Evolutionary conservation across 1,140 invertebrate genomes (phyloP), one percentile per base, ranked within the genome.

Genomic region (Holotrichia oblita): DNA sequence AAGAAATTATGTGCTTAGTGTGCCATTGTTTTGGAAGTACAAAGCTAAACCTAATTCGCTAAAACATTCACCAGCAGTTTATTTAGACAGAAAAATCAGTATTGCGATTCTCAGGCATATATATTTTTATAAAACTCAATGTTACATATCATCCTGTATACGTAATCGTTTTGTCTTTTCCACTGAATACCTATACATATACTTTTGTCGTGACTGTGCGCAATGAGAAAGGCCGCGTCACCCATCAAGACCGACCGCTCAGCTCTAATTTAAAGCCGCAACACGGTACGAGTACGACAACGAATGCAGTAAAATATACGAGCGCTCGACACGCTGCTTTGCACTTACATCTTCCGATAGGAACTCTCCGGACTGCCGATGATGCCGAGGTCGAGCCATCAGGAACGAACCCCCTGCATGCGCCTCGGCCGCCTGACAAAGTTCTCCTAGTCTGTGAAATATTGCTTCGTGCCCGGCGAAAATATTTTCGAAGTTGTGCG

Each of bases 311-410:
- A 41, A 73, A 40, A 73, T 48, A 48, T 73, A 73, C 34, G 40
- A 41, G 3, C 72, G 72, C 27, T 40, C 27, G 72, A 73, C 72
- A 73, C 72, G 72, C 72, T 42, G 72, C 72, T 40, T 73, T 73
- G 72, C 72, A 73, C 40, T 64, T 64, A 22, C 61, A 64, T 64
- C 61, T 22, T 64, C 61, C 61, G 61, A 64, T 64, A 12, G 61
- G 14, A 8, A 24, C 40, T 7, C 20, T 14, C n/a, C n/a, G 40
- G 8, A 10, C 40, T 9, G 6, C 12, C 27, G 27, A 6, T 3
- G 8, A 24, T 20, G 6, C 7, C 27, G 72, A 41, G 9, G n/a
- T n/a, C 40, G 40, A 7, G 10, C 14, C 24, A 9, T 20, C 24
- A 9, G 40, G 9, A 64, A 20, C 17, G 61, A 27, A 6, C 44